These are phyloP conservation scores for Vicugna pacos DNA, from an alignment of 2,113 vertebrate genomes.

Conservation along the genomic window DNA sequence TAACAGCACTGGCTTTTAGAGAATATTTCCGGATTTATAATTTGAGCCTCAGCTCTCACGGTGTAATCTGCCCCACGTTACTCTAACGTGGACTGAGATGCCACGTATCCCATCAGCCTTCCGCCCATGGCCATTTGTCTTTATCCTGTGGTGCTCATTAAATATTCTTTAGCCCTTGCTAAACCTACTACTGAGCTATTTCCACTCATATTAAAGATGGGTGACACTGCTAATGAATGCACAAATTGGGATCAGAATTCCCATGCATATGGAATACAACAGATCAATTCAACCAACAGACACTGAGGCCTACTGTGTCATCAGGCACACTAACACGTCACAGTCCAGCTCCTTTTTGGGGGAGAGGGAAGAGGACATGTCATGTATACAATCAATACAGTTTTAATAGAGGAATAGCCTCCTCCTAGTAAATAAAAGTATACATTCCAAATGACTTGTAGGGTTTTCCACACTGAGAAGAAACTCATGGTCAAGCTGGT, in stretches of 20 bases:
- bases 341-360: background rate
- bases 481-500: background rate
- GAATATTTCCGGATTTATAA: background rate
- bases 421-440: background rate
- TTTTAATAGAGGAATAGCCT: background rate
- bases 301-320: background rate
- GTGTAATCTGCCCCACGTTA: background rate
- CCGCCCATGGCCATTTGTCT: background rate
- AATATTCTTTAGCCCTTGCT: background rate
- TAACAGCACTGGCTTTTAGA: background rate
- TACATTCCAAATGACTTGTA: background rate
- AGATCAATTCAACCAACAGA: background rate
- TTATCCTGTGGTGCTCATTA: background rate
- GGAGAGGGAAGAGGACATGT: background rate
- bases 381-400: background rate
- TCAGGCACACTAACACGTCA: background rate
- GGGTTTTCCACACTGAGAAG: background rate
- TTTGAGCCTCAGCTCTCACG: background rate
- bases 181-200: background rate
- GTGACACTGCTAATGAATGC: background rate
- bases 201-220: background rate
- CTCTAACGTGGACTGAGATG: background rate
- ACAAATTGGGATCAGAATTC: too few species aligned
- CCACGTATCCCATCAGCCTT: background rate
- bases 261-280: background rate